These are phyloP conservation scores for Sminthurinus signatus DNA, from an alignment of 1,140 invertebrate species.

Conservation along the genomic window DNA sequence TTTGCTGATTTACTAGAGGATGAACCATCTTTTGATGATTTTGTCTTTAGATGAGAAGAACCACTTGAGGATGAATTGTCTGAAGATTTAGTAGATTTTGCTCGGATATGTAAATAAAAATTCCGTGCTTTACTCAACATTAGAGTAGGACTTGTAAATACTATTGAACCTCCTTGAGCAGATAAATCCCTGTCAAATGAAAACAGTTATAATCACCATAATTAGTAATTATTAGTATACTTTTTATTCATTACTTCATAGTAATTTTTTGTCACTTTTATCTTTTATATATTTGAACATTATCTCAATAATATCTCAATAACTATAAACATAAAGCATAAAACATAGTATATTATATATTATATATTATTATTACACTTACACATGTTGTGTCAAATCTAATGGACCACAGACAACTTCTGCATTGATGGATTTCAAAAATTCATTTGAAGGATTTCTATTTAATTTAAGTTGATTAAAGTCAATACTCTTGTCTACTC, in stretches of 20 bases:
- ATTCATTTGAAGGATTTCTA: slow-evolving; percentile 64
- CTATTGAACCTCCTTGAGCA: slow-evolving; percentile 71
- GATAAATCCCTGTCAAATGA: slow-evolving; percentile 54
- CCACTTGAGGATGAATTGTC: too few species aligned
- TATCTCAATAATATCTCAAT: too few species aligned
- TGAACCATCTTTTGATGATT: slow-evolving; percentile 1
- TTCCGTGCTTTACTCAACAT: slow-evolving; percentile 69
- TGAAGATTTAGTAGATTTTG: slow-evolving; percentile 47
- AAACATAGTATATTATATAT: too few species aligned
- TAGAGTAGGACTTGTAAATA: slow-evolving; percentile 76
- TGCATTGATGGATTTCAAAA: slow-evolving; percentile 74
- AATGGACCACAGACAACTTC: slow-evolving; percentile 84
- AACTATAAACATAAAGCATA: too few species aligned
- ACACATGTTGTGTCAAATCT: slow-evolving; percentile 62
- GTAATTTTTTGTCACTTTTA: too few species aligned
- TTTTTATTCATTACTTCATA: too few species aligned
- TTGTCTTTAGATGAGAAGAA: not conserved
- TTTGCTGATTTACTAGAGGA: not conserved
- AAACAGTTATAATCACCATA: too few species aligned
- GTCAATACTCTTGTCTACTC: slow-evolving; percentile 20
- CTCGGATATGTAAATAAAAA: slow-evolving; percentile 77
- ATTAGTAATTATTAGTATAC: too few species aligned
- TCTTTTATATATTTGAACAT: too few species aligned
- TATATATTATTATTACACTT: too few species aligned
- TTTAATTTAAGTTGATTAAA: not conserved